Evolutionary conservation across 2,797 vertebrate genomes (phyloP).

Genomic region (Coregonus suidteri): DNA sequence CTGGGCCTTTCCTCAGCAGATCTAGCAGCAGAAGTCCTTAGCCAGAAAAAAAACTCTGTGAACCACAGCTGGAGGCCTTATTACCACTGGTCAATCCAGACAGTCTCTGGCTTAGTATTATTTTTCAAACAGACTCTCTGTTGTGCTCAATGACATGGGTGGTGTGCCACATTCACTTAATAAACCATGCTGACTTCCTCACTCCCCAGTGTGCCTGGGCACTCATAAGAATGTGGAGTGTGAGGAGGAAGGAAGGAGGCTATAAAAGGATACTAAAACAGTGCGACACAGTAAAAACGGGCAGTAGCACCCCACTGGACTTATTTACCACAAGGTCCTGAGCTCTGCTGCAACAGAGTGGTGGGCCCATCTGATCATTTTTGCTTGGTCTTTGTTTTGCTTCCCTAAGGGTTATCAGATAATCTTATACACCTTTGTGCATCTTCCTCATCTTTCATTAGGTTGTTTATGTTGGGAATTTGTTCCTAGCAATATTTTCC

Average conservation of each 20-base stretch:
- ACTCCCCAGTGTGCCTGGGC: conserved; percentile 64
- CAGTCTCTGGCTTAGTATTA: conserved; percentile 56
- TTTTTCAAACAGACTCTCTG: conserved; percentile 65
- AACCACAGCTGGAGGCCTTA: conserved; percentile 54
- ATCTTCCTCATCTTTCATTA: background rate
- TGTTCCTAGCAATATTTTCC: conserved; percentile 31
- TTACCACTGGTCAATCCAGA: conserved; percentile 52
- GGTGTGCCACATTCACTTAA: conserved; percentile 66
- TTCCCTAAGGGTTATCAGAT: background rate
- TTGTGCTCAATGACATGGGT: conserved; percentile 67
- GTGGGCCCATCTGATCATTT: conserved; percentile 9
- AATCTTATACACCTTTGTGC: background rate
- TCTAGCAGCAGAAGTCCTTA: conserved; percentile 33
- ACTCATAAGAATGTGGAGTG: conserved; percentile 57
- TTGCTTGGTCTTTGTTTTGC: background rate
- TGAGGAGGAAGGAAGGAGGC: conserved; percentile 73
- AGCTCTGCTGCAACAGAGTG: conserved; percentile 2
- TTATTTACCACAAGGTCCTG: conserved; percentile 50
- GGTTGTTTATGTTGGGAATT: conserved; percentile 25
- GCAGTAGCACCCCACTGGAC: conserved; percentile 31
- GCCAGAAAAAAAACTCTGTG: conserved; percentile 49
- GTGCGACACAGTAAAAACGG: conserved; percentile 47
- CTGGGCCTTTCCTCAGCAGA: conserved; percentile 24
- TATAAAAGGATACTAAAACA: conserved; percentile 74
- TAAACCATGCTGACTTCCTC: conserved; percentile 75